phyloP scores from a whole-genome alignment of 92 coral and sea anemone genomes.

The Porites rus region DNA sequence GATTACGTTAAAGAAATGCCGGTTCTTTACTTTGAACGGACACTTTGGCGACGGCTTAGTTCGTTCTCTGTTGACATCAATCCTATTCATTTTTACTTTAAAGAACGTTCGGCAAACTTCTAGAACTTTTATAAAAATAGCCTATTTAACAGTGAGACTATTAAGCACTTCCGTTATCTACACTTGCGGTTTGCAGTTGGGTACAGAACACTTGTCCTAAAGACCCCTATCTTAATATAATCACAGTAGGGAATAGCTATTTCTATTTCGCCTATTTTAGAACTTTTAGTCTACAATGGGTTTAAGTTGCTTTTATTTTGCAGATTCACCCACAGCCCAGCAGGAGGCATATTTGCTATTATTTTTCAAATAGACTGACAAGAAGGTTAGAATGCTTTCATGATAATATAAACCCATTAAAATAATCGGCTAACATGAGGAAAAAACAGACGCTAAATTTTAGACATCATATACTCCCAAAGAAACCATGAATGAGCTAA shows the following conservation, averaged over 20 bases:
- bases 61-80: background rate
- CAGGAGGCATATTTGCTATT: background rate
- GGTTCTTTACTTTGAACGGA: no score
- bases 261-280: slow-evolving; percentile 1
- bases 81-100: background rate
- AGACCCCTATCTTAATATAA: slow-evolving; percentile 11
- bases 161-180: background rate
- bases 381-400: background rate
- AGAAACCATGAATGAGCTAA: background rate
- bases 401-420: background rate
- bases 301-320: slow-evolving; percentile 9
- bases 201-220: background rate
- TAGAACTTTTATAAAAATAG: background rate
- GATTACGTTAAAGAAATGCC: no score
- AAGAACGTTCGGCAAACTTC: background rate
- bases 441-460: no score
- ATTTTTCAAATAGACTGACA: background rate
- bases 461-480: background rate
- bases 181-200: background rate
- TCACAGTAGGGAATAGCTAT: slow-evolving; percentile 25
- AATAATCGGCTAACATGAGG: background rate
- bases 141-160: background rate
- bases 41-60: background rate
- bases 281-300: background rate
- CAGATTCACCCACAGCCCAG: slow-evolving; percentile 15